These are phyloP conservation scores for Aphelocoma coerulescens DNA, from an alignment of 2,113 vertebrate genomes.

Conservation along the genomic window DNA sequence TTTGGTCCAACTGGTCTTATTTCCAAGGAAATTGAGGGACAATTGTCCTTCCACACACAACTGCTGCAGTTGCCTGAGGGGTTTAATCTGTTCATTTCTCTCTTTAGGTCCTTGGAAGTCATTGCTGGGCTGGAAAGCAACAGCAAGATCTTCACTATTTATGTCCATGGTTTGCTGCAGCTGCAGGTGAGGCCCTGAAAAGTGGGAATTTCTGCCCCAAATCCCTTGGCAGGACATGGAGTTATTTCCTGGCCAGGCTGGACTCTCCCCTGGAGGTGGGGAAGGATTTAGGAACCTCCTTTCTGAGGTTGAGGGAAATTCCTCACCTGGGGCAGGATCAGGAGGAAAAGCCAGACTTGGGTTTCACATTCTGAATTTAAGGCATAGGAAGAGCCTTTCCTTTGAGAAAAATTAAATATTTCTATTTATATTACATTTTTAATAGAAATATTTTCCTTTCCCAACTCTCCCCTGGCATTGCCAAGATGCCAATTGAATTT, in stretches of 20 bases:
- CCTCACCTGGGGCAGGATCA: background rate
- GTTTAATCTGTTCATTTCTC: background rate
- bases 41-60: fast-evolving
- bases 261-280: background rate
- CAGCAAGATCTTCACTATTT: slow-evolving; percentile 88
- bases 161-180: slow-evolving; percentile 88
- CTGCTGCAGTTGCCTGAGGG: background rate
- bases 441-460: background rate
- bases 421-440: background rate
- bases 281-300: background rate
- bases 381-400: background rate
- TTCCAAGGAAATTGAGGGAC: background rate
- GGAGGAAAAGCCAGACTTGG: background rate
- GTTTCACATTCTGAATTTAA: background rate
- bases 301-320: background rate
- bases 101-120: slow-evolving; percentile 87
- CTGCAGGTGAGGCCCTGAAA: slow-evolving; percentile 82
- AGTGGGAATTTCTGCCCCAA: background rate
- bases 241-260: background rate
- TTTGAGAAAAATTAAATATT: background rate
- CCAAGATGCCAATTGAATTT: background rate
- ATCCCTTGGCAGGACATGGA: background rate
- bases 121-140: slow-evolving; percentile 90
- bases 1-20: no score
- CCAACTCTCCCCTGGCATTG: background rate